phyloP scores from a whole-genome alignment of 2,888 invertebrate genomes.

The Acholoe squamosa region DNA sequence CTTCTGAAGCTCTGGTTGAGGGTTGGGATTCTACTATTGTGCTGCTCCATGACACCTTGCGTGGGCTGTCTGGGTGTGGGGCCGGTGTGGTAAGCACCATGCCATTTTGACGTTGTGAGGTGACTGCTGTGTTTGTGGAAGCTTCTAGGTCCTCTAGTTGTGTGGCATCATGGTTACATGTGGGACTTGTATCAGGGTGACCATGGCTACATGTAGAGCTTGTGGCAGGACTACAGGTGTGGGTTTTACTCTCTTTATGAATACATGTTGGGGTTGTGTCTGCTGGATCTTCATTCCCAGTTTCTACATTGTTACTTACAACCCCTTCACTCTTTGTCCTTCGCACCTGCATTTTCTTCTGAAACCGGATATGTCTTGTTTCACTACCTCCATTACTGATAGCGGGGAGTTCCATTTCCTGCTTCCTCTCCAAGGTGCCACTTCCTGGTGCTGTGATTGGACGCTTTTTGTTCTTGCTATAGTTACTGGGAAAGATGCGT shows the following conservation, averaged over 20 bases:
- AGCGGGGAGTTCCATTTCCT: background rate
- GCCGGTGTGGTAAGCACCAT: background rate
- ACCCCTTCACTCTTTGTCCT: too few relatives aligned
- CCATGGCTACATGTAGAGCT: too few relatives aligned
- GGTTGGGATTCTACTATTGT: background rate
- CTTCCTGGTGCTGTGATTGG: background rate
- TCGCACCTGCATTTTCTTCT: background rate
- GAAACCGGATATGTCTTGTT: background rate
- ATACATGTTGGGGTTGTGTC: too few relatives aligned
- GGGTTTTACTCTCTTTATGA: too few relatives aligned
- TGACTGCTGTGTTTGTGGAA: too few relatives aligned
- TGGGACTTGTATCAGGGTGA: too few relatives aligned
- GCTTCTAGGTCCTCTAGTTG: too few relatives aligned
- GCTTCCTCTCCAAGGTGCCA: background rate
- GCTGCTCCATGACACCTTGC: background rate
- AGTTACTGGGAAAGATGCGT: conserved; percentile 1
- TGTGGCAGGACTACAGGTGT: too few relatives aligned
- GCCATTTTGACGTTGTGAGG: background rate
- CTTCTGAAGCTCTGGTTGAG: background rate
- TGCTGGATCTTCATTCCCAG: too few relatives aligned
- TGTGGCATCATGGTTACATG: too few relatives aligned
- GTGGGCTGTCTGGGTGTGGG: background rate
- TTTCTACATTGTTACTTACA: too few relatives aligned
- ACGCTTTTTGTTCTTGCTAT: background rate
- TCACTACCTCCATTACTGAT: background rate